Evolutionary conservation across 2,888 invertebrate species (phyloP).

Genomic region (Trichogramma dendrolimi): DNA sequence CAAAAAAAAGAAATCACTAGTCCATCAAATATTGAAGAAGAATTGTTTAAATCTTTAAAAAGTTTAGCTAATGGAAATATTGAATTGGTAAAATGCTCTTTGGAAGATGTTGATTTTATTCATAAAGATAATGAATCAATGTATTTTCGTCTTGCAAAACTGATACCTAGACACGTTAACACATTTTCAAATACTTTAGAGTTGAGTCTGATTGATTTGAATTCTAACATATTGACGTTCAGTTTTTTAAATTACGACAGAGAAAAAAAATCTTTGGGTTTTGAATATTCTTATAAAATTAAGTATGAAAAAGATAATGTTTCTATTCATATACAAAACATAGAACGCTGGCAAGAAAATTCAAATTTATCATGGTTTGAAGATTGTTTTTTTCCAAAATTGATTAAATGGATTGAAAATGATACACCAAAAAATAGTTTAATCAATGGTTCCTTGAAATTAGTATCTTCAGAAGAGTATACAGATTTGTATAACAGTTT

Average conservation of each 20-base stretch:
- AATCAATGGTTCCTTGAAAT: conserved; percentile 57
- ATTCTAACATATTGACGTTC: conserved; percentile 43
- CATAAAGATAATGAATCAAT: conserved; percentile 31
- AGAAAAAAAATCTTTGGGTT: conserved; percentile 52
- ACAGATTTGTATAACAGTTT: conserved; percentile 67
- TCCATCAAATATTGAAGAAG: conserved; percentile 31
- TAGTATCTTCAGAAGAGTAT: conserved; percentile 68
- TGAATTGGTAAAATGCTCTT: conserved; percentile 15
- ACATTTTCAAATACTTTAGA: conserved; percentile 52
- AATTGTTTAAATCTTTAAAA: conserved; percentile 41
- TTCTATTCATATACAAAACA: conserved; percentile 25
- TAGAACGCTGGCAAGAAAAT: conserved; percentile 21
- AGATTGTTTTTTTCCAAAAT: conserved; percentile 58
- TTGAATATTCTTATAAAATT: conserved; percentile 37
- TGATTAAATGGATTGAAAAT: conserved; percentile 62
- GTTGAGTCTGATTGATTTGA: conserved; percentile 47
- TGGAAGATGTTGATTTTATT: conserved; percentile 23
- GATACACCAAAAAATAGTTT: conserved; percentile 34
- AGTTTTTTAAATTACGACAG: conserved; percentile 54
- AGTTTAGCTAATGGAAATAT: conserved; percentile 30
- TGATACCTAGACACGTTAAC: conserved; percentile 48
- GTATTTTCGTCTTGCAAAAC: conserved; percentile 51
- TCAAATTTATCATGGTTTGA: conserved; percentile 55
- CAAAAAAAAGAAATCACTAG: conserved; percentile 13
- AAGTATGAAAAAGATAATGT: conserved; percentile 31